Evolutionary conservation across 2,888 invertebrate genomes (phyloP).

Genomic region (Schizotus pectinicornis): DNA sequence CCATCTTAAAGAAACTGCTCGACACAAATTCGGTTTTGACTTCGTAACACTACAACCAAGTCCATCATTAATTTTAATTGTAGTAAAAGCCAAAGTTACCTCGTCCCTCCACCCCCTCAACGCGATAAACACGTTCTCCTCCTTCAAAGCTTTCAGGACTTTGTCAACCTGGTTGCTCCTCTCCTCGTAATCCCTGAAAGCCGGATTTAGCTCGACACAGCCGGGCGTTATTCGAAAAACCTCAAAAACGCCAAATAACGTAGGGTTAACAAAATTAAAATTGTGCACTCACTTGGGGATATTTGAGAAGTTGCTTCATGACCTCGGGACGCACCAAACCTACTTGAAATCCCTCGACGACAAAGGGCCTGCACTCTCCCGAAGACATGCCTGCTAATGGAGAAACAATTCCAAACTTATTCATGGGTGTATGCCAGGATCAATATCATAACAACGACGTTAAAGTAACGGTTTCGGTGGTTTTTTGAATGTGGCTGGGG

Average conservation of each 20-base stretch:
- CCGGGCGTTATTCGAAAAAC: constrained; percentile 75
- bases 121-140: constrained; percentile 78
- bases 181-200: constrained; percentile 84
- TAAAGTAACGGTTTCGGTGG: constrained; percentile 24
- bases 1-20: constrained; percentile 76
- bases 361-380: constrained; percentile 83
- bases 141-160: constrained; percentile 77
- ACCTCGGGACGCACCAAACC: constrained; percentile 87
- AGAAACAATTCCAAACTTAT: constrained; percentile 12
- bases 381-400: constrained; percentile 71
- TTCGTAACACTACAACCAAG: constrained; percentile 74
- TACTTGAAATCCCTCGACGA: constrained; percentile 88
- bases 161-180: constrained; percentile 79
- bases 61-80: neutral
- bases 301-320: constrained; percentile 77
- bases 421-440: constrained; percentile 41
- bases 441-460: constrained; percentile 34
- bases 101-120: constrained; percentile 94
- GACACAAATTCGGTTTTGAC: constrained; percentile 78
- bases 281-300: constrained; percentile 72
- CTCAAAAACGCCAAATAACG: constrained; percentile 51
- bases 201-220: constrained; percentile 84
- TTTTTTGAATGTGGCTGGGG: constrained; percentile 36
- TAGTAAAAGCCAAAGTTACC: constrained; percentile 59
- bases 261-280: neutral